Evolutionary conservation across 2,113 vertebrate genomes (phyloP).

Genomic region (Malurus melanocephalus): DNA sequence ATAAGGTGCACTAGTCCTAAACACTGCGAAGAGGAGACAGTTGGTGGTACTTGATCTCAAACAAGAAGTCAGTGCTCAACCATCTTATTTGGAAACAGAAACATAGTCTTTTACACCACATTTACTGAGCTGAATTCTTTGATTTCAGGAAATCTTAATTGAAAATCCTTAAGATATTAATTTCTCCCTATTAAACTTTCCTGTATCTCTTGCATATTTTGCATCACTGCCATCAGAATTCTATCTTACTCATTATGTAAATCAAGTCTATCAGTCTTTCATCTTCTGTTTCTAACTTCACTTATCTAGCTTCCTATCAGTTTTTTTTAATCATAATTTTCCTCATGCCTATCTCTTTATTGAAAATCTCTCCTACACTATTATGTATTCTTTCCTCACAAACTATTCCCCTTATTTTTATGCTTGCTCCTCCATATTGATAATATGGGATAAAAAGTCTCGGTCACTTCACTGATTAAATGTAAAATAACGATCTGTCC

Average conservation of each 20-base stretch:
- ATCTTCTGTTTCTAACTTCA: background rate
- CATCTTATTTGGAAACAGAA: background rate
- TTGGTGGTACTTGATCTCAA: background rate
- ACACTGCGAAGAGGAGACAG: background rate
- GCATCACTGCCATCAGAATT: background rate
- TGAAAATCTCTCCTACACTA: background rate
- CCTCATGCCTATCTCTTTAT: background rate
- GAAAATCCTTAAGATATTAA: background rate
- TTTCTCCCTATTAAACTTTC: background rate
- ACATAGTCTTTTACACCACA: background rate
- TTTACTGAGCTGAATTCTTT: background rate
- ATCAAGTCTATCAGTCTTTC: background rate
- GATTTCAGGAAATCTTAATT: background rate
- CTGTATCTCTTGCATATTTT: background rate
- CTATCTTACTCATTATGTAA: background rate
- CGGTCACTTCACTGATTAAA: background rate
- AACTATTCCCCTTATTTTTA: background rate
- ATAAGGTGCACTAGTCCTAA: background rate
- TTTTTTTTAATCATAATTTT: background rate
- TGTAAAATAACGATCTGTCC: background rate
- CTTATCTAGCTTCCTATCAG: background rate
- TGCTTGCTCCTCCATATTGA: background rate
- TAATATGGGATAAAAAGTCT: background rate
- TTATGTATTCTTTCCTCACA: background rate
- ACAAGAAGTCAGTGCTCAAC: background rate